Evolutionary conservation across 1,140 invertebrate species (phyloP).

Genomic region (Colletes latitarsis): DNA sequence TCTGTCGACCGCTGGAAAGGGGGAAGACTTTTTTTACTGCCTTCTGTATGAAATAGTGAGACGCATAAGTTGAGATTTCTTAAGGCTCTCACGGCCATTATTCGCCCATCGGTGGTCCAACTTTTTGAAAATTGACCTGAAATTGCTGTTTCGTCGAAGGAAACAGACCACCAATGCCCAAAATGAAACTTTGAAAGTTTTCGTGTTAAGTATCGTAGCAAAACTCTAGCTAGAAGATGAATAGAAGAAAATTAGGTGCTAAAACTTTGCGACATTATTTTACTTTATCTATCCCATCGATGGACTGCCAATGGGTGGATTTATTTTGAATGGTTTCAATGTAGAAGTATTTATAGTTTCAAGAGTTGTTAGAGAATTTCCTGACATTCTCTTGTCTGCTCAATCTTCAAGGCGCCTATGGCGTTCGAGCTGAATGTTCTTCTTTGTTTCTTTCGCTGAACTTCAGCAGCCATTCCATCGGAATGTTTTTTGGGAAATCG

Average conservation of each 20-base stretch:
- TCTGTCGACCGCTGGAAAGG: not conserved
- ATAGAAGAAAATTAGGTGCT: not conserved
- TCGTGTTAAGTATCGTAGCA: not conserved
- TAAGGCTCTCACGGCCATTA: not conserved
- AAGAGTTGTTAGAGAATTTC: conserved; percentile 18
- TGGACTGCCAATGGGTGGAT: not conserved
- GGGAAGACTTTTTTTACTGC: conserved; percentile 4
- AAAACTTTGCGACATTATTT: not conserved
- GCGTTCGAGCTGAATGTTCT: conserved; percentile 12
- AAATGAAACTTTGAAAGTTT: not conserved
- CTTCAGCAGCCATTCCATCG: conserved; percentile 57
- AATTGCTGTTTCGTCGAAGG: not conserved
- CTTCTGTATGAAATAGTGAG: not conserved
- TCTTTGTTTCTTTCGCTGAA: conserved; percentile 35
- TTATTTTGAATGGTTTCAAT: conserved; percentile 11
- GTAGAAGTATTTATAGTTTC: conserved; percentile 23
- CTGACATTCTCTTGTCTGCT: conserved; percentile 58
- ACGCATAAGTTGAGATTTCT: not conserved
- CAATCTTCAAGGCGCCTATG: conserved; percentile 32
- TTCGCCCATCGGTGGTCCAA: not conserved
- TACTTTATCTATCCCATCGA: not conserved
- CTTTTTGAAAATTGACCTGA: not conserved
- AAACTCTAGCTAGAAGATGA: not conserved
- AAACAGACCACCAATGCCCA: too few species aligned
- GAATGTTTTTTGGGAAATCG: conserved; percentile 38